These are phyloP conservation scores for Callionymus lyra DNA, from an alignment of 2,113 vertebrate genomes.

Conservation along the genomic window DNA sequence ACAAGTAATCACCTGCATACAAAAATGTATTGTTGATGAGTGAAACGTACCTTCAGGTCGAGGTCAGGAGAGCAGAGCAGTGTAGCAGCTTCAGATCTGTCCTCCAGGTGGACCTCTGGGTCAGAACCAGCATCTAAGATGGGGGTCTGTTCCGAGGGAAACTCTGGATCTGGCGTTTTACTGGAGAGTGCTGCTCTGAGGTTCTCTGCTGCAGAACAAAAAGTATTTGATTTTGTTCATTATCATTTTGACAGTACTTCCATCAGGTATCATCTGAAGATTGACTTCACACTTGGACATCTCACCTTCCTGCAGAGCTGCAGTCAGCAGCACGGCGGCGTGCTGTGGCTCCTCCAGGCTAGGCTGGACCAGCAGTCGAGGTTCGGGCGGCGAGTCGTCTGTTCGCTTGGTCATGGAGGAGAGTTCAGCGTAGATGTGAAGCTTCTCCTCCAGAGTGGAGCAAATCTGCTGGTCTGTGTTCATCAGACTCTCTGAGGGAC, in stretches of 20 bases:
- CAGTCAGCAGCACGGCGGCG: slow-evolving; percentile 67
- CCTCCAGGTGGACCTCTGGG: slow-evolving; percentile 10
- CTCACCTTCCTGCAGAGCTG: slow-evolving; percentile 84
- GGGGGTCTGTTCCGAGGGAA: slow-evolving; percentile 9
- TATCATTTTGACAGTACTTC: no score
- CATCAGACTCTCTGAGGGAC: slow-evolving; percentile 63
- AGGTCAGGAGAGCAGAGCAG: no score
- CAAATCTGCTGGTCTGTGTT: slow-evolving; percentile 87
- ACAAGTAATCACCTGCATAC: no score
- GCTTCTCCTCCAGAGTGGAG: slow-evolving; percentile 82
- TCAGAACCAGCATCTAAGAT: slow-evolving; percentile 6
- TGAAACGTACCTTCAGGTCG: slow-evolving; percentile 56
- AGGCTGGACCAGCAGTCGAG: slow-evolving; percentile 73
- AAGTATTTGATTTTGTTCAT: background rate
- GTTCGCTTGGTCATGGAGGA: slow-evolving; percentile 64
- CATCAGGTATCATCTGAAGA: background rate
- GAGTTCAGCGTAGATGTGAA: slow-evolving; percentile 75
- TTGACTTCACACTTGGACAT: background rate
- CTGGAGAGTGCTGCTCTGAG: slow-evolving; percentile 43
- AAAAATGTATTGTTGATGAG: no score
- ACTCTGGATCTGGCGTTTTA: slow-evolving; percentile 14
- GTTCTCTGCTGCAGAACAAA: slow-evolving; percentile 41
- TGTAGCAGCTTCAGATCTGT: background rate
- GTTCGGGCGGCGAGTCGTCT: slow-evolving; percentile 61
- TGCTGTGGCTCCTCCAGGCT: slow-evolving; percentile 77